These are phyloP conservation scores for Chymomyza caudatula DNA, from an alignment of 2,888 invertebrate species.

Conservation along the genomic window DNA sequence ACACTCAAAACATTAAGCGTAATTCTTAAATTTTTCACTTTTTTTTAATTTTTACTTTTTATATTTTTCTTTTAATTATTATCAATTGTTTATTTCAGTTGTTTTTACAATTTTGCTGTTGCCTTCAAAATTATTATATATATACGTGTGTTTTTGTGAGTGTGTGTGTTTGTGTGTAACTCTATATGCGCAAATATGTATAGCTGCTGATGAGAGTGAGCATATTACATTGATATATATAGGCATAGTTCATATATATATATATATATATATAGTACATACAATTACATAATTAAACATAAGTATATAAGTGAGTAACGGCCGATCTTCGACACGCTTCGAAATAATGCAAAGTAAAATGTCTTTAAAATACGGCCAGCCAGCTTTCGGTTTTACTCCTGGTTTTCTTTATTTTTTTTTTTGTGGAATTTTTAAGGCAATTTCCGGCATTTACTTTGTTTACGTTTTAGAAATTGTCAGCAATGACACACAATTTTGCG, in stretches of 20 bases:
- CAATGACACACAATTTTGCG: constrained; percentile 15
- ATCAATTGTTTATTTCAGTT: background rate
- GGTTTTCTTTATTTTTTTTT: background rate
- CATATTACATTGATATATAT: constrained; percentile 7
- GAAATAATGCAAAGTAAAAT: background rate
- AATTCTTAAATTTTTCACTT: background rate
- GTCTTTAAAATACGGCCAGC: background rate
- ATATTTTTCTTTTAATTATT: background rate
- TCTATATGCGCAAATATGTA: background rate
- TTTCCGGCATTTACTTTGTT: background rate
- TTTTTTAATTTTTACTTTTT: background rate
- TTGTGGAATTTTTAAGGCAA: background rate
- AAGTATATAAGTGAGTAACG: constrained; percentile 10
- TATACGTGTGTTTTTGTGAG: background rate
- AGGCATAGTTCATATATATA: constrained; percentile 5
- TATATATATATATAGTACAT: constrained; percentile 12
- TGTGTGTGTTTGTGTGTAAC: background rate
- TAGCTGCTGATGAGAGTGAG: background rate
- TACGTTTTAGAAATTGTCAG: background rate
- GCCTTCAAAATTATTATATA: background rate
- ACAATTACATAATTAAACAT: constrained; percentile 17
- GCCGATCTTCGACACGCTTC: background rate
- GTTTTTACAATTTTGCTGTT: background rate
- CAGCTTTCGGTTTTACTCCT: background rate
- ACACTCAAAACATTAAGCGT: background rate